These are phyloP conservation scores for Spea hammondii DNA, from an alignment of 2,797 vertebrate genomes.

Conservation along the genomic window DNA sequence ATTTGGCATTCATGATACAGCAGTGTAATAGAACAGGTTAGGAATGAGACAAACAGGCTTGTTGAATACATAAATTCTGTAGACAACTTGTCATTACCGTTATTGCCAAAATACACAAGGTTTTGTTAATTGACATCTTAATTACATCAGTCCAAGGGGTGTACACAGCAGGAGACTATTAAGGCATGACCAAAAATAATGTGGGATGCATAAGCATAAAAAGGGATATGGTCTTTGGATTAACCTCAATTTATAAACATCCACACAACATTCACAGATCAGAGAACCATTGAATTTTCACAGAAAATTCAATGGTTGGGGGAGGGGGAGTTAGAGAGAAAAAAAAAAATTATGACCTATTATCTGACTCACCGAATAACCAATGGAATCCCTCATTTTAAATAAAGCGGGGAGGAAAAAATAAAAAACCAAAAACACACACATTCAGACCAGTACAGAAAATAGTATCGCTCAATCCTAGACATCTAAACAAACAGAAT, in stretches of 20 bases:
- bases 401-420: conserved; percentile 43
- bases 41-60: too few species aligned
- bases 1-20: too few species aligned
- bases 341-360: conserved; percentile 13
- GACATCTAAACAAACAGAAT: conserved; percentile 32
- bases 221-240: conserved; percentile 47
- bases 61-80: conserved; percentile 9
- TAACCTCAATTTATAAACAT: conserved; percentile 35
- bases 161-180: conserved; percentile 32
- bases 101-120: conserved; percentile 46
- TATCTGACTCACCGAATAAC: conserved; percentile 26
- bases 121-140: conserved; percentile 21
- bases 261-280: conserved; percentile 49
- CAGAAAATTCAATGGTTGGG: conserved; percentile 41
- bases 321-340: neutral
- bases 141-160: conserved; percentile 12
- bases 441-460: conserved; percentile 36
- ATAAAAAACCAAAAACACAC: neutral
- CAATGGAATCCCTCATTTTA: conserved; percentile 40
- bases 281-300: conserved; percentile 50
- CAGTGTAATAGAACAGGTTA: too few species aligned
- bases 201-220: conserved; percentile 13
- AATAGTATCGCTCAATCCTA: conserved; percentile 38
- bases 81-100: conserved; percentile 15
- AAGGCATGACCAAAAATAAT: conserved; percentile 22